These are phyloP conservation scores for Callorhinus ursinus DNA, from an alignment of 2,113 vertebrate species.

Conservation along the genomic window DNA sequence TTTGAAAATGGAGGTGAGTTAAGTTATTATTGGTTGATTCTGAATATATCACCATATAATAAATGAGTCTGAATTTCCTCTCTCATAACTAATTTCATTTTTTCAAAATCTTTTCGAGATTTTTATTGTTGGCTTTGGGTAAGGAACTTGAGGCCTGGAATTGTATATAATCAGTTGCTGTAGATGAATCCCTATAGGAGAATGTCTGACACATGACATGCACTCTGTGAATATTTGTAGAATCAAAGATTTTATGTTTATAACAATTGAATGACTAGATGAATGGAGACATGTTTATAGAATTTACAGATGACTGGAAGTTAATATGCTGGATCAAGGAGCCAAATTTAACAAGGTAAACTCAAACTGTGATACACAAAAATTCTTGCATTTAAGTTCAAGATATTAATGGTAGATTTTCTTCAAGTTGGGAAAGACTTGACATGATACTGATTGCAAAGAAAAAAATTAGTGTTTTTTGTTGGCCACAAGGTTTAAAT, in stretches of 20 bases:
- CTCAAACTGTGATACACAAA: background rate
- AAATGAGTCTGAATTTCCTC: background rate
- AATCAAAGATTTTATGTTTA: background rate
- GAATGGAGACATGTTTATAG: background rate
- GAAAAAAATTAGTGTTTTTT: background rate
- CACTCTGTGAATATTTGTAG: background rate
- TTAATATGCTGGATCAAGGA: background rate
- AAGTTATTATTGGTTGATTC: background rate
- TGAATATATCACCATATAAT: background rate
- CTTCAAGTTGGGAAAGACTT: background rate
- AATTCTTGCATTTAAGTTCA: background rate
- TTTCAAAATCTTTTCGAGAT: background rate
- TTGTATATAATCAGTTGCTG: background rate
- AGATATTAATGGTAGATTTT: background rate
- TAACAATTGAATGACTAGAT: background rate
- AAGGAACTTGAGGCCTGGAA: background rate
- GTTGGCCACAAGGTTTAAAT: background rate
- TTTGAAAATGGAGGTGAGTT: constrained; percentile 84
- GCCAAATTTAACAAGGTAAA: background rate
- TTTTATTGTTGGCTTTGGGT: background rate
- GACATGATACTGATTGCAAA: background rate
- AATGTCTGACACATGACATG: background rate
- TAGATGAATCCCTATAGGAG: background rate
- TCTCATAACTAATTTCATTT: background rate
- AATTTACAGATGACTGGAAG: background rate